Percentiles rank a stretch among this genome's conserved stretches.
These are phyloP conservation scores for Amiota mariae DNA, from an alignment of 2,888 invertebrate genomes.

Conservation along the genomic window DNA sequence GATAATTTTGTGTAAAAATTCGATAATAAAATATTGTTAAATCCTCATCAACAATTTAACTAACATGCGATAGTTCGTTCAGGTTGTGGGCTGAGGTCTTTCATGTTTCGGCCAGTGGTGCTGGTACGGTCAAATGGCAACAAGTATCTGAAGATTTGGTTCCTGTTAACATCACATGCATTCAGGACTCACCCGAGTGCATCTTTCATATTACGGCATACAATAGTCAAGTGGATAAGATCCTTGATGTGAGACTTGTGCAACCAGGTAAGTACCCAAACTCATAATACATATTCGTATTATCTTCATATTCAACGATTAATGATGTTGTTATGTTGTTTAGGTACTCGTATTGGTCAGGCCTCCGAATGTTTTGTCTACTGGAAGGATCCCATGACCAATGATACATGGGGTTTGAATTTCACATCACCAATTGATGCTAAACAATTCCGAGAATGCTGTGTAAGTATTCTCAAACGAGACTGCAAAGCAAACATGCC, in stretches of 20 bases:
- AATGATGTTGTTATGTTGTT: constrained; percentile 54
- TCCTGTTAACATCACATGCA: constrained; percentile 98
- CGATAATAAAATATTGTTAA: not conserved
- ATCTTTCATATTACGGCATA: constrained; percentile 99
- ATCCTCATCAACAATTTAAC: constrained; percentile 39
- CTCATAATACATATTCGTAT: constrained; percentile 13
- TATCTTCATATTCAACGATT: constrained; percentile 26
- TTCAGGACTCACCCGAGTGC: constrained; percentile 96
- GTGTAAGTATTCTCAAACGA: constrained; percentile 84
- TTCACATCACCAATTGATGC: constrained; percentile 98
- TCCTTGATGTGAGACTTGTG: constrained; percentile 95
- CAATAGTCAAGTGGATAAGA: constrained; percentile 99
- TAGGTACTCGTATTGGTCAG: constrained; percentile 96
- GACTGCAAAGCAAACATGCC: constrained; percentile 58
- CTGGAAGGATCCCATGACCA: constrained; percentile 98
- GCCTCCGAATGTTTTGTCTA: constrained; percentile 99
- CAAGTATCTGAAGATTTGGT: constrained; percentile 98
- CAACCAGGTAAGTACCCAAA: constrained; percentile 86
- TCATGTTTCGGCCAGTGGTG: constrained; percentile 94
- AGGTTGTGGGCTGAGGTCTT: constrained; percentile 99
- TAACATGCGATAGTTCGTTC: constrained; percentile 74
- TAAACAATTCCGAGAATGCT: constrained; percentile 96
- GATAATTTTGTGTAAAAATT: not conserved
- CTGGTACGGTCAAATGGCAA: constrained; percentile 96
- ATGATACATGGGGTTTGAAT: constrained; percentile 98